phyloP scores from a whole-genome alignment of 2,113 vertebrate species.

The Chaenocephalus aceratus region DNA sequence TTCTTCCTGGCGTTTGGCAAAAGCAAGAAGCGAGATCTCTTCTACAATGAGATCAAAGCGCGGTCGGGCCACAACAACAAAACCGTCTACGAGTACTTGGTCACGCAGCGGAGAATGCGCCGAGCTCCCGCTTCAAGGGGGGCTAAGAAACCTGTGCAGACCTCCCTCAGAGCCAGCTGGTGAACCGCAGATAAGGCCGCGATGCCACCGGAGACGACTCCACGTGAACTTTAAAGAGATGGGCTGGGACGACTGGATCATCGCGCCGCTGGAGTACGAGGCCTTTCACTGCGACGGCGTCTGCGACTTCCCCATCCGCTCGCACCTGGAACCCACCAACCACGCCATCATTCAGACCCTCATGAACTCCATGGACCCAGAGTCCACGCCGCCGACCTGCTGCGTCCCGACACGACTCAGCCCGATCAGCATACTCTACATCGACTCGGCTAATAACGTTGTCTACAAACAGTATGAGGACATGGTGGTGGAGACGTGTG shows the following conservation, averaged over 20 bases:
- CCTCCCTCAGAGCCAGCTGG: conserved; percentile 49
- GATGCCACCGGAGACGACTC: conserved; percentile 92
- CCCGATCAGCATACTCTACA: conserved; percentile 98
- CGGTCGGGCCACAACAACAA: conserved; percentile 96
- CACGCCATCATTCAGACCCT: conserved; percentile 97
- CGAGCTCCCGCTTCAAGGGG: conserved; percentile 89
- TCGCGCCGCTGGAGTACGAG: conserved; percentile 96
- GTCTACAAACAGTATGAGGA: conserved; percentile 99
- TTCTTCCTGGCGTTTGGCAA: conserved; percentile 94
- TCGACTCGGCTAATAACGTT: conserved; percentile 97
- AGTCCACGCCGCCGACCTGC: conserved; percentile 93
- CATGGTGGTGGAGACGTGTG: conserved; percentile 98
- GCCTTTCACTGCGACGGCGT: conserved; percentile 95
- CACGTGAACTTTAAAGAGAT: conserved; percentile 99
- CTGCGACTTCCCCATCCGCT: conserved; percentile 96
- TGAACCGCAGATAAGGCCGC: conserved; percentile 83
- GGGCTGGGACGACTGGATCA: conserved; percentile 99
- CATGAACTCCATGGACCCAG: conserved; percentile 98
- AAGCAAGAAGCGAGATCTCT: conserved; percentile 94
- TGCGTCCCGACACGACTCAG: conserved; percentile 95
- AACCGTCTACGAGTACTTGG: conserved; percentile 96
- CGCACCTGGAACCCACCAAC: conserved; percentile 97
- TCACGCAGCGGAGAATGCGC: conserved; percentile 94
- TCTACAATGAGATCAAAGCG: conserved; percentile 98
- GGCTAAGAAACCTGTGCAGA: conserved; percentile 82